Evolutionary conservation across 2,113 vertebrate species (phyloP), one percentile per base, ranked within the genome.

Genomic region (Tauraco erythrolophus): DNA sequence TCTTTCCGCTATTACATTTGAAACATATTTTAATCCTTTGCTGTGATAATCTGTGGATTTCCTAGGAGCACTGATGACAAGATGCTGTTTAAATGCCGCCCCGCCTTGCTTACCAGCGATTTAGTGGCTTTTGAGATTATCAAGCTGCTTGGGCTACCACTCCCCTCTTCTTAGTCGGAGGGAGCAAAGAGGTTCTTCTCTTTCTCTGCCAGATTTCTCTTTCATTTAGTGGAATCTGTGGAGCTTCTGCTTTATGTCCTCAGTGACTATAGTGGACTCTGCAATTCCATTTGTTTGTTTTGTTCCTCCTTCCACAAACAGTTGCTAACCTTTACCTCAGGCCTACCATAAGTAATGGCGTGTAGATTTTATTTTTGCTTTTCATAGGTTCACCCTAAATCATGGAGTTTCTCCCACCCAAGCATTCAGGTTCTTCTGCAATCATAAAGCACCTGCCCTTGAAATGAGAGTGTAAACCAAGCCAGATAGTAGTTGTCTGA

Each of bases 91-190:
- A 84, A 84, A 24, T 72, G 57, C 50, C 43, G 6, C 8, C 27
- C 9, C 19, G 22, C 25, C 22, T 48, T 43, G 61, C 61, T 89
- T 89, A 83, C 80, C 72, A 70, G 85, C 0, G 2, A 86, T 92
- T 93, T 88, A 85, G 51, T 50, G 35, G 46, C 65, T 92, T 88
- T 81, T 65, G 81, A 69, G 88, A 87, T 96, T 91, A 85, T 89
- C 76, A 37, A 53, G 48, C 33, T 95, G 77, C 62, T 85, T 93
- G 82, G 79, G 46, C 56, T 89, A 43, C 71, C 89, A 54, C 89
- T 84, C 48, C 50, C 60, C 27, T 74, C 37, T 76, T 88, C 76
- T 70, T 84, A 75, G 30, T 64, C 45, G 64, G 33, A 39, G 30
- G 8, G 9, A 50, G 27, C 71, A 57, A 85, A 77, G 45, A 89